Percentiles rank a stretch among this genome's conserved stretches.
These are phyloP conservation scores for Zaprionus taronus DNA, from an alignment of 1,140 invertebrate species.

Conservation along the genomic window DNA sequence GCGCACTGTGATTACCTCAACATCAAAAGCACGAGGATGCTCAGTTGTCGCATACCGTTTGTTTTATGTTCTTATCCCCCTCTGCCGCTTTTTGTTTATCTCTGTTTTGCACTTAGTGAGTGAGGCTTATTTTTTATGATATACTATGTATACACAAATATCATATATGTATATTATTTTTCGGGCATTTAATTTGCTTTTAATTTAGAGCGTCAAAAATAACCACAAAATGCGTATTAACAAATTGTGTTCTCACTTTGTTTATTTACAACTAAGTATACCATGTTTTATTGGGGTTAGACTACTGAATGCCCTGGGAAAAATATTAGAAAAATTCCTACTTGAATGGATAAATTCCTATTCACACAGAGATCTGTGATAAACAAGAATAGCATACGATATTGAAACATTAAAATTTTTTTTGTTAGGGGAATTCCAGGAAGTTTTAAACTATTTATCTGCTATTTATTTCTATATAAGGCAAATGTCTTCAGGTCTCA, in stretches of 20 bases:
- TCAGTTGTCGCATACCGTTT: background rate
- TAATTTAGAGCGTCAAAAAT: background rate
- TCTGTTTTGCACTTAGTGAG: background rate
- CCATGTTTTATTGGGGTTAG: background rate
- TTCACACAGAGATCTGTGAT: too few species aligned
- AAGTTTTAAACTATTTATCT: too few species aligned
- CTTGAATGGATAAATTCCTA: background rate
- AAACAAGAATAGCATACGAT: too few species aligned
- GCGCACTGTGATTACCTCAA: slow-evolving; percentile 23
- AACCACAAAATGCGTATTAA: background rate
- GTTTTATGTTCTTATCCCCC: background rate
- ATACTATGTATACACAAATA: background rate
- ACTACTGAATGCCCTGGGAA: background rate
- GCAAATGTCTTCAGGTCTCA: too few species aligned
- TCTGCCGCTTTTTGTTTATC: background rate
- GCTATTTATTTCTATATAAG: too few species aligned
- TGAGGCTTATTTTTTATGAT: background rate
- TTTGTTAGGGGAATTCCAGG: too few species aligned
- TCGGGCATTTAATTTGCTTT: background rate
- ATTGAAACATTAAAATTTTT: too few species aligned
- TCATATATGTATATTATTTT: background rate
- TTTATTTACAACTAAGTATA: background rate
- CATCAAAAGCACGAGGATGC: background rate
- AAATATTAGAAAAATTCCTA: background rate
- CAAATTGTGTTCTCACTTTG: background rate